phyloP scores from a whole-genome alignment of 2,888 invertebrate genomes.

The Coremacera marginata region DNA sequence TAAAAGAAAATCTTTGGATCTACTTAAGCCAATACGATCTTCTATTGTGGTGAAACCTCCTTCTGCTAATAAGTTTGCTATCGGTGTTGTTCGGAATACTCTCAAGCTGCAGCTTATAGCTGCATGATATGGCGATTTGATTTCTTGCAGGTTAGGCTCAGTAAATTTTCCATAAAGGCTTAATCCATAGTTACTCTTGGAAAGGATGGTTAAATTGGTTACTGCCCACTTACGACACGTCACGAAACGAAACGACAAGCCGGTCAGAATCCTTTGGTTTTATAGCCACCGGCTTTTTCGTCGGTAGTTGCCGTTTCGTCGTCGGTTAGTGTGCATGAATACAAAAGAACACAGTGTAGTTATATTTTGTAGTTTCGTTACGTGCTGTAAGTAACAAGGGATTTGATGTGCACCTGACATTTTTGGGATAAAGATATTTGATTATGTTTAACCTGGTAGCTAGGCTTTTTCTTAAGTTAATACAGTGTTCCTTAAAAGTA shows the following conservation, averaged over 20 bases:
- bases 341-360: too few species aligned
- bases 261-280: too few species aligned
- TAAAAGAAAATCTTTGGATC: neutral
- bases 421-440: neutral
- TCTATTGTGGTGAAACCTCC: neutral
- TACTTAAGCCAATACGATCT: neutral
- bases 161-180: too few species aligned
- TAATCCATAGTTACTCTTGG: neutral
- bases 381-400: neutral
- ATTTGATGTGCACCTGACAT: neutral
- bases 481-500: neutral
- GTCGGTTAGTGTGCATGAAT: too few species aligned
- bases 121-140: constrained; percentile 1
- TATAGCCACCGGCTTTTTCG: too few species aligned
- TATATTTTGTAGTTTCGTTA: too few species aligned
- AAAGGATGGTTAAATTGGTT: neutral
- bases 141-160: neutral
- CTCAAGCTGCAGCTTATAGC: neutral
- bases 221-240: too few species aligned
- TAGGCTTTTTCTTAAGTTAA: neutral
- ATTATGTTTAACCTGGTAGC: neutral
- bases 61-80: neutral
- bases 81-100: neutral
- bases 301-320: too few species aligned
- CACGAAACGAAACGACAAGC: too few species aligned